Evolutionary conservation across 2,888 invertebrate genomes (phyloP), one percentile per base, ranked within the genome.

Genomic region (Agrochola lychnidis): DNA sequence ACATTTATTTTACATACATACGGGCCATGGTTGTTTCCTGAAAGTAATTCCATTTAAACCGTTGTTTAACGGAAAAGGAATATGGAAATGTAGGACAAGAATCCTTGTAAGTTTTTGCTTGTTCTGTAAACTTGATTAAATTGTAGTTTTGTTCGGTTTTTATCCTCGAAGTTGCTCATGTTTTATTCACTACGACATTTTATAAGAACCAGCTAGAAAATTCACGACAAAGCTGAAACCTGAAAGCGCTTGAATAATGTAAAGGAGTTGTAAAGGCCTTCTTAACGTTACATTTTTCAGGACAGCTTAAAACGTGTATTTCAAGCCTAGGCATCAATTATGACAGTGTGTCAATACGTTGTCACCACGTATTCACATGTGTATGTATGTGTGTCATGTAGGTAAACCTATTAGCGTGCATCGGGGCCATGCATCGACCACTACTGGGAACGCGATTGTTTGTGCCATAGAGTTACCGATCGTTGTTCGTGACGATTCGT

Each of bases 381-480:
- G 57, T 61, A 36, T 56, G 59, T 83, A 79, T 73, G 76, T 83
- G 71, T 83, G 81, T 86, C 82, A 86, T 85, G 89, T 88, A 89
- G 88, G 90, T 91, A 91, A 93, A 91, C 87, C 90, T 90, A 92
- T 94, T 93, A 92, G 80, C 90, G 85, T 90, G 91, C 91, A 94
- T 91, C 87, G 92, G 86, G 93, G 93, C 87, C 94, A 89, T 89
- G 90, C 86, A 88, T 88, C 86, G 83, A 77, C 84, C 88, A 89
- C 90, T 94, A 93, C 94, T 87, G 82, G 89, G 94, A 94, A 94
- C 90, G 83, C 76, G 93, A 93, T 94, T 94, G 91, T 87, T 91
- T 89, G 89, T 71, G 45, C 48, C 42, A 42, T 61, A 40, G 30
- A 30, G 22, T 73, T 40, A 48, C 75, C 89, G 89, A 87, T 87